A percentile compares a stretch with the other conserved stretches of the same genome.
Evolutionary conservation across 2,113 vertebrate genomes (phyloP).

Genomic region (Pan paniscus): DNA sequence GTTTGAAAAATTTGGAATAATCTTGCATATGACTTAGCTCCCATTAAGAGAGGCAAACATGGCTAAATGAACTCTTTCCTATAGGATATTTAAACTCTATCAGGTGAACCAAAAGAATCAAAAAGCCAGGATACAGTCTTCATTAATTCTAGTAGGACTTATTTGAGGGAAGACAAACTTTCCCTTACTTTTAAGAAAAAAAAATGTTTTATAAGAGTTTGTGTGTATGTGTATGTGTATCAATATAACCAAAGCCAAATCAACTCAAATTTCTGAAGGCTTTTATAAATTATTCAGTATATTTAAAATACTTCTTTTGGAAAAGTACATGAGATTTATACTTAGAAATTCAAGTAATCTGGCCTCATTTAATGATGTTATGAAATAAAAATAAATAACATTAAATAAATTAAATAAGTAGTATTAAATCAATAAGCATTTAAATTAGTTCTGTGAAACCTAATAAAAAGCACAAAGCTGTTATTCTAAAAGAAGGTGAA

Average conservation of each 20-base stretch:
- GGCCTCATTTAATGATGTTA: slow-evolving; percentile 67
- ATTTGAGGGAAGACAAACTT: slow-evolving; percentile 23
- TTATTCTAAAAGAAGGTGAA: slow-evolving; percentile 51
- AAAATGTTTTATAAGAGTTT: slow-evolving; percentile 16
- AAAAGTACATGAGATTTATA: slow-evolving; percentile 56
- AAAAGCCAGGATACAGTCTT: not conserved
- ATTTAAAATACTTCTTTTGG: slow-evolving; percentile 59
- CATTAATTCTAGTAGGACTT: slow-evolving; percentile 9
- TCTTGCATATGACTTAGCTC: not conserved
- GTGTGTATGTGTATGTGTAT: not conserved
- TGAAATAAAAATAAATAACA: slow-evolving; percentile 73
- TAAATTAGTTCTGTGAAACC: slow-evolving; percentile 63
- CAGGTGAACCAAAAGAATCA: not conserved
- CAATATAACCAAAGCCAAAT: slow-evolving; percentile 45
- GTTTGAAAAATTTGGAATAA: not conserved
- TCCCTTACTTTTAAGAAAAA: not conserved
- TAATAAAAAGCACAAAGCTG: slow-evolving; percentile 57
- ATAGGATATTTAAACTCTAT: not conserved
- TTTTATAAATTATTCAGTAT: slow-evolving; percentile 73
- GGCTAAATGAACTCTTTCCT: not conserved
- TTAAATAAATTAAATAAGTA: slow-evolving; percentile 70
- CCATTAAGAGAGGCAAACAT: not conserved
- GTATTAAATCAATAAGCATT: slow-evolving; percentile 65
- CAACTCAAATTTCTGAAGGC: slow-evolving; percentile 40
- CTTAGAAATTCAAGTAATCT: slow-evolving; percentile 61